Evolutionary conservation across 2,113 vertebrate genomes (phyloP).

Genomic region (Motacilla alba): DNA sequence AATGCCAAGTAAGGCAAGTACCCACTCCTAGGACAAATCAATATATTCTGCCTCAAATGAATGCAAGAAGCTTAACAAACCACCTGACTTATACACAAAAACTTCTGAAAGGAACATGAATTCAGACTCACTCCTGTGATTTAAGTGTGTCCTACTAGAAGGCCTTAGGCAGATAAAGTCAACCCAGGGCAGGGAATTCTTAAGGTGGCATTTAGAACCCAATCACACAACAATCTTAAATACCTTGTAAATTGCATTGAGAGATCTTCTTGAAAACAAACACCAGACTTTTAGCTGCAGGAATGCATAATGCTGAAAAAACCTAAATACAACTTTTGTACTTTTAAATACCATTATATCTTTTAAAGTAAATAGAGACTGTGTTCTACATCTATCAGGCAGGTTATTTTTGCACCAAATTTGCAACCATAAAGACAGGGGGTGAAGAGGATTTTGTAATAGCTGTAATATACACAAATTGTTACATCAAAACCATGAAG

Average conservation of each 20-base stretch:
- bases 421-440: background rate
- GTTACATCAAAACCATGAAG: background rate
- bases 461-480: background rate
- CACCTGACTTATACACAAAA: background rate
- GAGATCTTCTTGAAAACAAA: background rate
- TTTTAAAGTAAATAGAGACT: background rate
- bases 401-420: background rate
- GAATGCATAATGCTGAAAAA: background rate
- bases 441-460: background rate
- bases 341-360: background rate
- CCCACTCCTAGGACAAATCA: background rate
- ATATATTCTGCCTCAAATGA: background rate
- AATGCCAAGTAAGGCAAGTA: background rate
- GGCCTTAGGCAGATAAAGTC: background rate
- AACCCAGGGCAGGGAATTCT: background rate
- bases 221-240: background rate
- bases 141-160: background rate
- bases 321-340: background rate
- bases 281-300: background rate
- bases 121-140: background rate
- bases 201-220: background rate
- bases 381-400: background rate
- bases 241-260: background rate
- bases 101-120: background rate
- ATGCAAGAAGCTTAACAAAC: background rate